Conservation (phyloP, 2,888 invertebrate species). For the Pristionchus arcanus region DNA sequence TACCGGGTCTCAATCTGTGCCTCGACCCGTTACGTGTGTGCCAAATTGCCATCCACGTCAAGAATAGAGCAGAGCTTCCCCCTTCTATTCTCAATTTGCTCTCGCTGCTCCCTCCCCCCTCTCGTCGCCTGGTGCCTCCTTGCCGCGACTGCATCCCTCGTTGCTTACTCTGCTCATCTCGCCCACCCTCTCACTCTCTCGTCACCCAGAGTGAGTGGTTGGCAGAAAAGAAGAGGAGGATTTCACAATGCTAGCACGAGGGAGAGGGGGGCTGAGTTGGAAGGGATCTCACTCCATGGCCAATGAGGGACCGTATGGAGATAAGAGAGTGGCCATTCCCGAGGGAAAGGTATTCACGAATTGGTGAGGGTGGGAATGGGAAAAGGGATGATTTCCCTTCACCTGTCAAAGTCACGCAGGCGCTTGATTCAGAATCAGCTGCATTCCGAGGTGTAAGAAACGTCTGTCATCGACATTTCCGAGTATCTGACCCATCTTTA, state of each 20-base stretch:
- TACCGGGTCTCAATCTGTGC: not conserved
- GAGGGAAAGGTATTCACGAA: constrained; percentile 6
- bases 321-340: not conserved
- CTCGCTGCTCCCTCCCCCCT: not conserved
- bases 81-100: constrained; percentile 36
- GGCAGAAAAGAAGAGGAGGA: constrained; percentile 31
- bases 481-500: not conserved
- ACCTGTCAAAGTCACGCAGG: not conserved
- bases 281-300: not conserved
- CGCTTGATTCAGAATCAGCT: not conserved
- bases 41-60: constrained; percentile 50
- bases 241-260: constrained; percentile 52
- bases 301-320: not conserved
- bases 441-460: not conserved
- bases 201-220: constrained; percentile 13
- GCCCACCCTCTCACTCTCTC: constrained; percentile 27
- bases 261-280: not conserved
- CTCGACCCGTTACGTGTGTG: constrained; percentile 15
- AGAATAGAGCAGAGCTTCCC: not conserved
- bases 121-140: not conserved
- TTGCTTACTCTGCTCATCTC: not conserved
- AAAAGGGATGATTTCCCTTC: not conserved
- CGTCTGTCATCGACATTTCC: not conserved
- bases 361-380: constrained; percentile 1
- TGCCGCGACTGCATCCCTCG: not conserved